phyloP scores from a whole-genome alignment of 2,113 vertebrate genomes.

The Bettongia penicillata region DNA sequence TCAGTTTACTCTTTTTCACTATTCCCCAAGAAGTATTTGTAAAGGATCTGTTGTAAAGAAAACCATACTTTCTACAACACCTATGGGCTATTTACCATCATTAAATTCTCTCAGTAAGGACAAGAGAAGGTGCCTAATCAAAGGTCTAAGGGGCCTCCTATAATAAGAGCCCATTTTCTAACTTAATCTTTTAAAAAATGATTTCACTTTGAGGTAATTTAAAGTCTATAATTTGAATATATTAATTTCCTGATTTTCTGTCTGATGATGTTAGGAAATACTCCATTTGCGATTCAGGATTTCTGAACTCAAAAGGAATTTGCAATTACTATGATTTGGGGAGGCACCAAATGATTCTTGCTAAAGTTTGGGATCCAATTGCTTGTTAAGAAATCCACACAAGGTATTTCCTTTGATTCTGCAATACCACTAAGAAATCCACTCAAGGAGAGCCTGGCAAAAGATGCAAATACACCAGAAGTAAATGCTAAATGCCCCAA shows the following conservation, averaged over 20 bases:
- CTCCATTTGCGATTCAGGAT: slow-evolving; percentile 58
- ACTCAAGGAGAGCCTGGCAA: background rate
- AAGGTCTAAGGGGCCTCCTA: slow-evolving; percentile 59
- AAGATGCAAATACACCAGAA: slow-evolving; percentile 14
- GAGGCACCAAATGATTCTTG: slow-evolving; percentile 46
- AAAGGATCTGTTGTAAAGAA: slow-evolving; percentile 76
- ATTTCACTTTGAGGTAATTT: slow-evolving; percentile 72
- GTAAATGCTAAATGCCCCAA: slow-evolving; percentile 10
- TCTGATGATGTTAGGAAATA: slow-evolving; percentile 67
- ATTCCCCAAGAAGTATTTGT: slow-evolving; percentile 72
- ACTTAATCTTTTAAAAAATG: slow-evolving; percentile 67
- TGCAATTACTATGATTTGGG: slow-evolving; percentile 58
- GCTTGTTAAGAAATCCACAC: slow-evolving; percentile 6
- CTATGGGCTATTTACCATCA: slow-evolving; percentile 72
- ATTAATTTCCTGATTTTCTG: slow-evolving; percentile 69
- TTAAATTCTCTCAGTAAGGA: slow-evolving; percentile 71
- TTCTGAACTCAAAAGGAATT: slow-evolving; percentile 65
- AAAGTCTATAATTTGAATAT: slow-evolving; percentile 77
- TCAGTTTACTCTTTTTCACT: slow-evolving; percentile 68
- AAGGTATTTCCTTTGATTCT: too few relatives aligned
- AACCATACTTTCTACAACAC: slow-evolving; percentile 61
- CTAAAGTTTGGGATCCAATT: slow-evolving; percentile 43
- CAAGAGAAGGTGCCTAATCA: slow-evolving; percentile 72
- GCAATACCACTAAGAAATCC: background rate
- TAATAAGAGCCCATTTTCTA: slow-evolving; percentile 66